Percentiles rank a stretch among this genome's conserved stretches.
Evolutionary conservation across 2,888 invertebrate species (phyloP).

Genomic region (Cataglyphis rosenhaueri): DNA sequence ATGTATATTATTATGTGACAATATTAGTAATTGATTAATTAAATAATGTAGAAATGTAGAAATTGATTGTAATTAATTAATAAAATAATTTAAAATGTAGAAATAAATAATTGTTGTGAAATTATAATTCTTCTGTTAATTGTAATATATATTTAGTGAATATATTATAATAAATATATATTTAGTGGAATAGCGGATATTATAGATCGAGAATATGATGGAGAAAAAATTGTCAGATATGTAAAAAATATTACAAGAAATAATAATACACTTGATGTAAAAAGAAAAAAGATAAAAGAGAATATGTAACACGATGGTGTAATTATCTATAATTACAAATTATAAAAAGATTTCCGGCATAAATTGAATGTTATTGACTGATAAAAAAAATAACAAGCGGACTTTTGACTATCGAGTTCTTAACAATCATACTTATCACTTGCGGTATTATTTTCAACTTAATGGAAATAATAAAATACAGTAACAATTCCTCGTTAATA

Average conservation of each 20-base stretch:
- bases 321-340: constrained; percentile 24
- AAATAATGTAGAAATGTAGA: neutral
- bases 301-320: neutral
- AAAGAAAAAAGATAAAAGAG: neutral
- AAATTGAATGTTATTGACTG: neutral
- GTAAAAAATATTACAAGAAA: neutral
- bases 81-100: constrained; percentile 5
- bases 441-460: constrained; percentile 34
- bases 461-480: constrained; percentile 46
- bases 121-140: neutral
- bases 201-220: neutral
- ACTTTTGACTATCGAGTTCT: neutral
- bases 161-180: neutral
- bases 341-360: neutral
- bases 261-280: neutral
- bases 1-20: neutral
- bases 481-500: constrained; percentile 48
- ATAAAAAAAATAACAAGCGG: constrained; percentile 13
- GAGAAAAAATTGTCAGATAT: neutral
- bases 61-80: neutral
- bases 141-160: neutral
- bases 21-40: neutral
- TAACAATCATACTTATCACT: constrained; percentile 31
- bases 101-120: neutral
- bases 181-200: neutral